A percentile compares a stretch with the other conserved stretches of the same genome.
Conservation (phyloP, 2,888 invertebrate genomes). For the Endotricha flammealis region DNA sequence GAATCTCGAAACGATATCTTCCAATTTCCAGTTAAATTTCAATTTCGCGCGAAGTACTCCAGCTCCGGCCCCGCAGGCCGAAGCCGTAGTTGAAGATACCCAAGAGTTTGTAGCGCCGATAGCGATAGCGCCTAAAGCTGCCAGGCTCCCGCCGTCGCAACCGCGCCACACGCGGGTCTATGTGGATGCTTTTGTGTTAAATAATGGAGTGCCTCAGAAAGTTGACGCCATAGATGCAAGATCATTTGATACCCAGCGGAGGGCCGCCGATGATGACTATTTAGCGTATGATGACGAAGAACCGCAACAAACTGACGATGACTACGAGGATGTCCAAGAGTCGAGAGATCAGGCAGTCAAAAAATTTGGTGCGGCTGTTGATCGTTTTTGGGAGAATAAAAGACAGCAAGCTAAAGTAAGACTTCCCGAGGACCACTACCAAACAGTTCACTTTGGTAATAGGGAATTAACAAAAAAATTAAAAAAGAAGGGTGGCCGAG, state of each 20-base stretch:
- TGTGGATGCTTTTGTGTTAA: conserved; percentile 66
- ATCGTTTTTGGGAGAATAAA: conserved; percentile 63
- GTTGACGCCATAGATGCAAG: conserved; percentile 59
- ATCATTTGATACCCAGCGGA: conserved; percentile 30
- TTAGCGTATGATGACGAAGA: conserved; percentile 50
- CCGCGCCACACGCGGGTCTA: conserved; percentile 59
- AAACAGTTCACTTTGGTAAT: conserved; percentile 65
- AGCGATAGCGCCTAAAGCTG: conserved; percentile 57
- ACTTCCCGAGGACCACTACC: conserved; percentile 50
- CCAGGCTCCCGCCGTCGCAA: conserved; percentile 45
- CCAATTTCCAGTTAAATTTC: conserved; percentile 61
- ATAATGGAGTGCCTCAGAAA: conserved; percentile 60
- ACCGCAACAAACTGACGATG: conserved; percentile 40
- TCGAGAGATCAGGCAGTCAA: conserved; percentile 53
- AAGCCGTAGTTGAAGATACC: conserved; percentile 26
- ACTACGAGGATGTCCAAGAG: conserved; percentile 65
- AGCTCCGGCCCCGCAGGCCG: conserved; percentile 29
- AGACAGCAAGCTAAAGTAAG: conserved; percentile 33
- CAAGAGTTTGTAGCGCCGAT: conserved; percentile 38
- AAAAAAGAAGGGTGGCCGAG: conserved; percentile 27
- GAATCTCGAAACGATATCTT: conserved; percentile 53
- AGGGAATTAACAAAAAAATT: conserved; percentile 42
- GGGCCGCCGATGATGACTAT: conserved; percentile 45
- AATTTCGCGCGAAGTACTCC: conserved; percentile 57
- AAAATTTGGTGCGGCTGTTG: conserved; percentile 58